Base-by-base conservation (phyloP, 1,140 invertebrate species). In the Zaprionus nigranus region DNA sequence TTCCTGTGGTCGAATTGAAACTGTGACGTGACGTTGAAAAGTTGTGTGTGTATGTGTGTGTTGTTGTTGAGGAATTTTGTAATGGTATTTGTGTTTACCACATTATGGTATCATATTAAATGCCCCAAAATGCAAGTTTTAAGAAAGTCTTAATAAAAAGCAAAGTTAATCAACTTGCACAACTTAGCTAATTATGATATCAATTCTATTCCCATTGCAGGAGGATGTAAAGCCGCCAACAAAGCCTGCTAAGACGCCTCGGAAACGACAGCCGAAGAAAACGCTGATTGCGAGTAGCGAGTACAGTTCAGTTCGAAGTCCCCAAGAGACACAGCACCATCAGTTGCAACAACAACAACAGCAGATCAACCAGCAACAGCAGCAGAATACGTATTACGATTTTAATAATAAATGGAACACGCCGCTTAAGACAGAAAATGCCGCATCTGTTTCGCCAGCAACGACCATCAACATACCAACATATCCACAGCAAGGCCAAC, bases 401-500 rank as follows among this genome's bases (percentile, higher is more conserved):
- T 92, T 92, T 20, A 92, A 92, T 56, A 92, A 68, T 74, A 92
- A 92, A 58, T 92, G 91, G 91, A 92, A 92, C 78, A 78, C 87
- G n/a, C 87, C 87, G 49, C 73, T 92, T 11, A 92, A 92, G 64
- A 92, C 85, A 38, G 91, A 92, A 22, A 92, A 90, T 90, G 77
- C 91, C 22, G 77, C 91, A 30, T 83, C 83, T 24, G 82, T 91
- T 7, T 92, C 91, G 51, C 86, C 91, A 65, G 91, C 85, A 38
- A 78, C 91, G 26, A 87, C 93, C 51, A 77, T 92, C 22, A 93
- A 82, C 72, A 93, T 92, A 82, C 93, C 93, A 71, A 93, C 91
- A 79, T 92, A 92, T 92, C 79, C 93, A 38, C 93, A 93, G 28
- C 87, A 92, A 24, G 92, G 87, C 60, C 81, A 90, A 53, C 85